phyloP scores from a whole-genome alignment of 1,140 invertebrate species.

The Drosophila nikananu region DNA sequence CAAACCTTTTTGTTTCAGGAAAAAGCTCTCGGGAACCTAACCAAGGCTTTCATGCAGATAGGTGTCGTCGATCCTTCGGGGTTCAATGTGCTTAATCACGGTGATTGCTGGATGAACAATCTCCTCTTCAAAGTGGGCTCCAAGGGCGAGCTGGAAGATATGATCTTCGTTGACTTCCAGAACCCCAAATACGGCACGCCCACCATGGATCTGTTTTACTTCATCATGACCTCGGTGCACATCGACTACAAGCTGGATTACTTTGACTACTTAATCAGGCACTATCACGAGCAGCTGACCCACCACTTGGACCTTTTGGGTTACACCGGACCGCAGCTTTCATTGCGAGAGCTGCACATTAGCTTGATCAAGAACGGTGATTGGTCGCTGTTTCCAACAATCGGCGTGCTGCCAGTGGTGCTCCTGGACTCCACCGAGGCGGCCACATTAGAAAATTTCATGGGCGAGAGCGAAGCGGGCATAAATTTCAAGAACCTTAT shows the following conservation, averaged over 20 bases:
- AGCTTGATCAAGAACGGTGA: conserved; percentile 49
- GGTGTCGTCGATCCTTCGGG: conserved; percentile 75
- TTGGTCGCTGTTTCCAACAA: conserved; percentile 36
- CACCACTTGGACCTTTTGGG: conserved; percentile 63
- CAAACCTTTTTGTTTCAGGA: background rate
- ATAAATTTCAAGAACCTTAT: conserved; percentile 54
- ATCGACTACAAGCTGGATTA: conserved; percentile 65
- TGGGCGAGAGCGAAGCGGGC: conserved; percentile 29
- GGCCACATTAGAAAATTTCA: conserved; percentile 71
- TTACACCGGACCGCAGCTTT: conserved; percentile 46
- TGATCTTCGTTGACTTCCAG: conserved; percentile 76
- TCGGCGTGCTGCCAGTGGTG: conserved; percentile 59
- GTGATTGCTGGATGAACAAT: conserved; percentile 89
- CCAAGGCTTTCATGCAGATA: conserved; percentile 9
- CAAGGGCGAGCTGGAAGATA: conserved; percentile 73
- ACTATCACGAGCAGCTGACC: conserved; percentile 71
- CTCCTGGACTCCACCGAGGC: conserved; percentile 59
- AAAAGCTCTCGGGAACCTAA: background rate
- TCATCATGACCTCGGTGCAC: conserved; percentile 68
- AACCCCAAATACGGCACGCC: conserved; percentile 66
- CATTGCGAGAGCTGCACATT: conserved; percentile 60
- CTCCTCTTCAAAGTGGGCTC: conserved; percentile 86
- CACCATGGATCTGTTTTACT: conserved; percentile 60
- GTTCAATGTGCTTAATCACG: conserved; percentile 88
- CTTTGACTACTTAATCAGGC: conserved; percentile 68